These are phyloP conservation scores for Drosophila tani DNA, from an alignment of 1,140 invertebrate genomes.

Conservation along the genomic window DNA sequence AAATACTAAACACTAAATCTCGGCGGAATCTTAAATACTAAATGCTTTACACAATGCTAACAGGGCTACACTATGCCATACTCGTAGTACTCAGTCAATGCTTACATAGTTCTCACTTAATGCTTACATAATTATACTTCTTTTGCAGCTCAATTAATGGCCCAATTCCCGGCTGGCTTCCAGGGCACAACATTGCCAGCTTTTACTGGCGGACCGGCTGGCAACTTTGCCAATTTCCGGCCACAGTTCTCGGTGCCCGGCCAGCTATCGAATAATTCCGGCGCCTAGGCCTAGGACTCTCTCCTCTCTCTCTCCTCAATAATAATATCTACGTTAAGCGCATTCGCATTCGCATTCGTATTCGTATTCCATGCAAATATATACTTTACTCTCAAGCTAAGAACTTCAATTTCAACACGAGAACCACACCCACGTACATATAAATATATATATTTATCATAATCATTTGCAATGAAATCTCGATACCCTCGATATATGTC, in stretches of 20 bases:
- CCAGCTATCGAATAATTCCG: constrained; percentile 85
- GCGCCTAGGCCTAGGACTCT: constrained; percentile 40
- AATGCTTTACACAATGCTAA: too few relatives aligned
- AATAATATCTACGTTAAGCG: constrained; percentile 48
- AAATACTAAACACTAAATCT: too few relatives aligned
- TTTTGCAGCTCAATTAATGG: constrained; percentile 88
- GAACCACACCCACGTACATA: constrained; percentile 21
- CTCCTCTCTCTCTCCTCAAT: constrained; percentile 21
- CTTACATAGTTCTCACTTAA: too few relatives aligned
- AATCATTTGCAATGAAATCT: constrained; percentile 75
- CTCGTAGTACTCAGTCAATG: too few relatives aligned
- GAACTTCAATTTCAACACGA: constrained; percentile 58
- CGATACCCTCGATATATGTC: constrained; percentile 26
- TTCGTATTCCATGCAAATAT: constrained; percentile 77
- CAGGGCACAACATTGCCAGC: constrained; percentile 89
- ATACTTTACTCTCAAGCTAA: constrained; percentile 74
- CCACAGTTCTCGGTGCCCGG: constrained; percentile 96
- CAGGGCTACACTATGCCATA: too few relatives aligned
- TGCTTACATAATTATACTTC: neutral
- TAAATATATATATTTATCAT: constrained; percentile 66
- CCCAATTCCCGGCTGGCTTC: constrained; percentile 93
- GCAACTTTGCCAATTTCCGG: constrained; percentile 94
- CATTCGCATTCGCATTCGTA: constrained; percentile 76
- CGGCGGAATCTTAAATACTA: too few relatives aligned
- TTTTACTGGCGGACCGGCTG: constrained; percentile 89